phyloP scores from a whole-genome alignment of 2,797 vertebrate species.

The Cynopterus sphinx region DNA sequence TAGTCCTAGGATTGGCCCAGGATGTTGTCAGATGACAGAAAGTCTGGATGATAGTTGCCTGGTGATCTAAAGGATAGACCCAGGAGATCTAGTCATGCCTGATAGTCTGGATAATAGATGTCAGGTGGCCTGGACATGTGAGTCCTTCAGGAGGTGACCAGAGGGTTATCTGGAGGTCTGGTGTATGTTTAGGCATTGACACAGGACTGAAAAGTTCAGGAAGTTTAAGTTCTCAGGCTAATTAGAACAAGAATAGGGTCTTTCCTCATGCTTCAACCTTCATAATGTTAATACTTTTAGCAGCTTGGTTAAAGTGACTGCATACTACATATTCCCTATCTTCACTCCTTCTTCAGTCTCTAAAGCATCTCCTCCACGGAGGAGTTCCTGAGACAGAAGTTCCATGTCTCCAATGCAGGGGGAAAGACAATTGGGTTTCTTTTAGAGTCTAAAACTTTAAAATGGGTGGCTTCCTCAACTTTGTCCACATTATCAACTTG shows the following conservation, averaged over 20 bases:
- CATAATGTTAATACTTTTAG: neutral
- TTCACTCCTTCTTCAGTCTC: neutral
- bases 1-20: neutral
- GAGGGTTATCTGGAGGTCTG: neutral
- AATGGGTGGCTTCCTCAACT: neutral
- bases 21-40: neutral
- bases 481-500: neutral
- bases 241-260: neutral
- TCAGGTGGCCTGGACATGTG: neutral
- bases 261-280: neutral
- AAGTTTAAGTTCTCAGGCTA: neutral
- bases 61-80: neutral
- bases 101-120: neutral
- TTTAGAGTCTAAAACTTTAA: neutral
- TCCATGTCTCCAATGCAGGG: neutral
- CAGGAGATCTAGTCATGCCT: neutral
- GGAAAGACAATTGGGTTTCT: neutral
- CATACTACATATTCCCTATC: neutral
- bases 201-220: neutral
- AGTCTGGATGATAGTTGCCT: neutral
- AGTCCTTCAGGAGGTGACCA: neutral
- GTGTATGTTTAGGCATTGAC: neutral
- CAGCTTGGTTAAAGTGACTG: neutral
- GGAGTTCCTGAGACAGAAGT: neutral
- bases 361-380: neutral